A percentile compares a stretch with the other conserved stretches of the same genome.
These are phyloP conservation scores for Branchinecta lynchi DNA, from an alignment of 1,140 invertebrate genomes.

Conservation along the genomic window DNA sequence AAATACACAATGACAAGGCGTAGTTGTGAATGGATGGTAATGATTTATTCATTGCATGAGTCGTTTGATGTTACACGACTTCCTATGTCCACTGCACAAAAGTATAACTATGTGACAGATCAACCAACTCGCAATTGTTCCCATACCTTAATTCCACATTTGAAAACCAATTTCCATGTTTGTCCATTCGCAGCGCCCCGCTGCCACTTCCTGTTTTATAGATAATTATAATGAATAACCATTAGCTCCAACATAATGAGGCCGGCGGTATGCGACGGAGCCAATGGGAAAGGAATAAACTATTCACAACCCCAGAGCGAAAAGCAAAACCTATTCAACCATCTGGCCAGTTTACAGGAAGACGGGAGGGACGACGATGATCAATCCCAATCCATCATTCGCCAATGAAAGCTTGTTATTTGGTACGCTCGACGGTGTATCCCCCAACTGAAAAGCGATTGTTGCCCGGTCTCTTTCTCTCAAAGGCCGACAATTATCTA, in stretches of 20 bases:
- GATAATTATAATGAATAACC: conserved; percentile 7
- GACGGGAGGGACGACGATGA: background rate
- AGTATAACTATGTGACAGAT: too few species aligned
- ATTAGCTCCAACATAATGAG: conserved; percentile 1
- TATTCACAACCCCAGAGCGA: background rate
- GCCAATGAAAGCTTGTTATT: conserved; percentile 11
- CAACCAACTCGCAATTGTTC: too few species aligned
- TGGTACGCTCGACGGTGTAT: conserved; percentile 8
- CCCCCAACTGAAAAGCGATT: conserved; percentile 8
- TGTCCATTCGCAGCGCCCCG: background rate
- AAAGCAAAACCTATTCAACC: conserved; percentile 10
- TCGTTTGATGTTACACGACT: too few species aligned
- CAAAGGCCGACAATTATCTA: background rate
- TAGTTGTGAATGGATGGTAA: too few species aligned
- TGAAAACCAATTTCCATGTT: background rate
- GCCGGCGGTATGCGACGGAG: background rate
- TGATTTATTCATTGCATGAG: too few species aligned
- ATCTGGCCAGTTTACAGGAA: conserved; percentile 10
- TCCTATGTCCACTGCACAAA: too few species aligned
- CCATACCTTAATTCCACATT: too few species aligned
- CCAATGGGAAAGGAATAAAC: conserved; percentile 6
- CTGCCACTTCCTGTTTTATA: conserved; percentile 6
- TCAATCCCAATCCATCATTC: conserved; percentile 7
- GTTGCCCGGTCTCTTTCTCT: background rate
- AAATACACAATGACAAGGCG: too few species aligned